Evolutionary conservation across 2,113 vertebrate species (phyloP).

Genomic region (Gasterosteus nipponicus): DNA sequence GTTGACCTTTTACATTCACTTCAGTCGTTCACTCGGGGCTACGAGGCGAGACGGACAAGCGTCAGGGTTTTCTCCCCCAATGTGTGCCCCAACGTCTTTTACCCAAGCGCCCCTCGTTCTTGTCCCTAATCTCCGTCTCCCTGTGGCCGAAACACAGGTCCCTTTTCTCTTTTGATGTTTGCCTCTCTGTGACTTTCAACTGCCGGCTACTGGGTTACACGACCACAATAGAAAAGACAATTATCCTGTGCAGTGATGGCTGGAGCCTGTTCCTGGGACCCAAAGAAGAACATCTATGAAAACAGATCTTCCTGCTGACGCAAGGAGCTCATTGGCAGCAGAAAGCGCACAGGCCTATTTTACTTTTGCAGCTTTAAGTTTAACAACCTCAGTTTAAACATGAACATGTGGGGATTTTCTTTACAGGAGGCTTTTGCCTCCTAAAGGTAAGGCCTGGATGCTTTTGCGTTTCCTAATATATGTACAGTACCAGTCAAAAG

Average conservation of each 20-base stretch:
- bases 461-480: constrained; percentile 18
- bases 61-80: constrained; percentile 23
- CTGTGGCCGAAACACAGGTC: constrained; percentile 40
- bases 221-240: constrained; percentile 57
- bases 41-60: constrained; percentile 31
- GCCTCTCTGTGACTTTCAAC: constrained; percentile 44
- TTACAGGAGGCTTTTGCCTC: constrained; percentile 3
- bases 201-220: constrained; percentile 60
- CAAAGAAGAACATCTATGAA: constrained; percentile 45
- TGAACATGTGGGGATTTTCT: constrained; percentile 16
- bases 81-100: constrained; percentile 42
- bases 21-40: constrained; percentile 57
- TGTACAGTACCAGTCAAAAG: neutral
- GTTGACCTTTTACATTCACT: constrained; percentile 49
- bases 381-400: constrained; percentile 27
- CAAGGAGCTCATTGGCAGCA: constrained; percentile 5
- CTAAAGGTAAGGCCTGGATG: neutral
- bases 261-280: constrained; percentile 51
- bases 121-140: neutral
- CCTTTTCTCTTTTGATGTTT: constrained; percentile 35
- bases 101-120: constrained; percentile 24
- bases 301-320: constrained; percentile 41
- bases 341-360: constrained; percentile 37
- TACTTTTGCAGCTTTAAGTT: constrained; percentile 1
- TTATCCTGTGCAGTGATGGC: constrained; percentile 34